A percentile compares a stretch with the other conserved stretches of the same genome.
Conservation (phyloP, 1,140 invertebrate genomes). For the Parapsyche elsis region DNA sequence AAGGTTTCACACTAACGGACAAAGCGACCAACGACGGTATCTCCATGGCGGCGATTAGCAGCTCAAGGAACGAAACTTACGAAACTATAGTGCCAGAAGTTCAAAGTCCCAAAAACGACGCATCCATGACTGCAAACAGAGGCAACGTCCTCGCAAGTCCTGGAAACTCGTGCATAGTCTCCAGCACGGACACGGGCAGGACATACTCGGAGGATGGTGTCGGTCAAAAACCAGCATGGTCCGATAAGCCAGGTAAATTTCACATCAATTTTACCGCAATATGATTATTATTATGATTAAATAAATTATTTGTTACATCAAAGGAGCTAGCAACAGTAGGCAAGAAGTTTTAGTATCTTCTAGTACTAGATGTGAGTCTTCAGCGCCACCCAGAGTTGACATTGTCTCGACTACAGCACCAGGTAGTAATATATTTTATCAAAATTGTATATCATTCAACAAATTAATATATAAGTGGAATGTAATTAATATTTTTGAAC, state of each 20-base stretch:
- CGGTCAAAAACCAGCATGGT: conserved; percentile 41
- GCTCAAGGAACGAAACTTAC: conserved; percentile 22
- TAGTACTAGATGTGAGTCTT: conserved; percentile 48
- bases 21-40: not conserved
- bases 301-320: not conserved
- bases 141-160: conserved; percentile 44
- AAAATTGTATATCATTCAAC: not conserved
- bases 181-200: conserved; percentile 45
- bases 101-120: conserved; percentile 33
- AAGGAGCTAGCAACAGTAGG: conserved; percentile 1
- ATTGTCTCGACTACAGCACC: conserved; percentile 29
- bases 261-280: not conserved
- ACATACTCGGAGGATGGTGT: conserved; percentile 29
- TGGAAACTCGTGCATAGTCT: conserved; percentile 52
- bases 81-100: conserved; percentile 9
- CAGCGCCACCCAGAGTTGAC: conserved; percentile 25
- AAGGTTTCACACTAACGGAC: not conserved
- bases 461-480: not conserved
- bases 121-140: conserved; percentile 5
- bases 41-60: conserved; percentile 28
- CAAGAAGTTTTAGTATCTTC: conserved; percentile 44
- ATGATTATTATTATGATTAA: not conserved
- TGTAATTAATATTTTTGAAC: not conserved
- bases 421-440: not conserved
- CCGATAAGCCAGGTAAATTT: conserved; percentile 45